Percentiles rank a stretch among this genome's conserved stretches.
These are phyloP conservation scores for Orycteropus afer DNA, from an alignment of 2,113 vertebrate species.

Conservation along the genomic window DNA sequence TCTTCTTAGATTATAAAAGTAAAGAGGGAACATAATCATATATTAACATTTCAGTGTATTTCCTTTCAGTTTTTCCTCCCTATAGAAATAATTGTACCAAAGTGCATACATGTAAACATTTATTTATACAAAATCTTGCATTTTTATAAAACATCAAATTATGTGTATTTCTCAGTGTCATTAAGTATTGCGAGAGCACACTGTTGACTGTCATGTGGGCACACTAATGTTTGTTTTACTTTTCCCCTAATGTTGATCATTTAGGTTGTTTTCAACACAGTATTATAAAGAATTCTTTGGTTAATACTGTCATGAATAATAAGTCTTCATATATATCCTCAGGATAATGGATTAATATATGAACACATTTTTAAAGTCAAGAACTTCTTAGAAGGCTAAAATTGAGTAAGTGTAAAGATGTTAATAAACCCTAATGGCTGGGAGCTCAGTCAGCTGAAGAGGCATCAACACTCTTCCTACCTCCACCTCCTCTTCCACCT, in stretches of 20 bases:
- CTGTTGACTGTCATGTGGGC: not conserved
- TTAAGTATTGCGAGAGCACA: not conserved
- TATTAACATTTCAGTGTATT: not conserved
- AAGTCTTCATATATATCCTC: not conserved
- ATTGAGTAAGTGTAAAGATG: not conserved
- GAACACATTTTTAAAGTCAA: constrained; percentile 1
- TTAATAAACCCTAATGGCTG: not conserved
- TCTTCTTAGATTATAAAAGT: not conserved
- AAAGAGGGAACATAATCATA: not conserved
- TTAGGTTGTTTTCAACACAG: not conserved
- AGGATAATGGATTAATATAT: not conserved
- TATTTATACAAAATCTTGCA: not conserved
- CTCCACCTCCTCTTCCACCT: not conserved
- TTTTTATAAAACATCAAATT: constrained; percentile 33
- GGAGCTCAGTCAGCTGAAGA: not conserved
- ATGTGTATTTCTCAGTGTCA: not conserved
- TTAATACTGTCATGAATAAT: not conserved
- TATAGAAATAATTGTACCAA: not conserved
- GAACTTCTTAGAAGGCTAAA: not conserved
- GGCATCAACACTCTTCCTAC: too few relatives aligned
- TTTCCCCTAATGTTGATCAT: not conserved
- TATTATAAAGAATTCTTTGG: not conserved
- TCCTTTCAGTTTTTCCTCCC: not conserved
- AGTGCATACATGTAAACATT: not conserved
- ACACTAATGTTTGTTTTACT: not conserved